These are phyloP conservation scores for Rhabdophis nuchalis DNA, from an alignment of 2,797 vertebrate genomes.

Conservation along the genomic window DNA sequence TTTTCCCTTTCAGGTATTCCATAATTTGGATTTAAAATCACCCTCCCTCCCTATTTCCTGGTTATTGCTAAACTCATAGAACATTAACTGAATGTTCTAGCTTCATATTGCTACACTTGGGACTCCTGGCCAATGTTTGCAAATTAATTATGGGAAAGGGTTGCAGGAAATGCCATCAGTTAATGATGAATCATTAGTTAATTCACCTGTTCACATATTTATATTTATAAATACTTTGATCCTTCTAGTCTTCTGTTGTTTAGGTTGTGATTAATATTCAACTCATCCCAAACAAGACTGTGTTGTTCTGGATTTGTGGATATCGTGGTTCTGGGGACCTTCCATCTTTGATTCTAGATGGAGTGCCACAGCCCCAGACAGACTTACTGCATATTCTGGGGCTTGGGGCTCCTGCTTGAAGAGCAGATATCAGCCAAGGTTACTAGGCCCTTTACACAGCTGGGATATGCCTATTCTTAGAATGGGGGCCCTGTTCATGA, in stretches of 20 bases:
- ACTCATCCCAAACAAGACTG: not conserved
- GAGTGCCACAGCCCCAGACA: not conserved
- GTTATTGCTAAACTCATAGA: not conserved
- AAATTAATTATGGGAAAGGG: not conserved
- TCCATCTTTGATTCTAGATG: not conserved
- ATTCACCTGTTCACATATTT: not conserved
- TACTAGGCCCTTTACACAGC: not conserved
- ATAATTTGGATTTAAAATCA: not conserved
- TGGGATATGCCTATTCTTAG: not conserved
- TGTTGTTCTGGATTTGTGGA: not conserved
- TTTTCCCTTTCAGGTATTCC: not conserved
- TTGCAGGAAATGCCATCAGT: not conserved
- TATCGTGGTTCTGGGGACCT: not conserved
- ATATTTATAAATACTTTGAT: not conserved
- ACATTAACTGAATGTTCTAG: conserved; percentile 10
- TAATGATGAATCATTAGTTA: not conserved
- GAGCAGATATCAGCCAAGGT: not conserved
- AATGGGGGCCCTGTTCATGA: not conserved
- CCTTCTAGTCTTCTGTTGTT: not conserved
- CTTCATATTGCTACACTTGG: not conserved
- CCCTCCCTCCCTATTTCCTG: not conserved
- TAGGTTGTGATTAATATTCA: not conserved
- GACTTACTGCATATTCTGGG: not conserved
- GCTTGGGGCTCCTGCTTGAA: not conserved
- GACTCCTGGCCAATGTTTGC: not conserved